A percentile compares a stretch with the other conserved stretches of the same genome.
Evolutionary conservation across 2,888 invertebrate genomes (phyloP).

Genomic region (Hemaris fuciformis): DNA sequence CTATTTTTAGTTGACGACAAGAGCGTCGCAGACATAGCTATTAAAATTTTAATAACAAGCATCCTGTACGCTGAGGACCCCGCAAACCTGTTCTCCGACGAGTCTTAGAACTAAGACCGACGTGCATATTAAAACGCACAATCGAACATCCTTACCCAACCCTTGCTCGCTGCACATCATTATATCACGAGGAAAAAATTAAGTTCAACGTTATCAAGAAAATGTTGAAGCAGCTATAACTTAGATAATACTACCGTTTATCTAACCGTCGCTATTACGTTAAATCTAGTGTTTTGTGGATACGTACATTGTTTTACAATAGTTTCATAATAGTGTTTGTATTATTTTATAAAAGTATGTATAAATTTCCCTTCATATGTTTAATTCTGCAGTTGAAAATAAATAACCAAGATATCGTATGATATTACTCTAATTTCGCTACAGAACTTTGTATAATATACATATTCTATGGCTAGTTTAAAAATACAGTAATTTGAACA

Average conservation of each 20-base stretch:
- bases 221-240: too few relatives aligned
- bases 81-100: conserved; percentile 54
- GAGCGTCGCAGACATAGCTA: conserved; percentile 34
- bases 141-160: not conserved
- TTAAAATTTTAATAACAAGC: conserved; percentile 58
- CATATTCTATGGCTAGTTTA: too few relatives aligned
- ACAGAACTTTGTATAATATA: too few relatives aligned
- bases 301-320: too few relatives aligned
- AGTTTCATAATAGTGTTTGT: too few relatives aligned
- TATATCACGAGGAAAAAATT: not conserved
- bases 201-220: not conserved
- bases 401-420: too few relatives aligned
- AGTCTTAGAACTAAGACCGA: conserved; percentile 34
- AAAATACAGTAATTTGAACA: too few relatives aligned
- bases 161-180: not conserved
- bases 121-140: not conserved
- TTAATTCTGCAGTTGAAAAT: too few relatives aligned
- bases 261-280: not conserved
- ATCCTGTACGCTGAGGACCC: conserved; percentile 43
- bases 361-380: too few relatives aligned
- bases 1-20: conserved; percentile 23
- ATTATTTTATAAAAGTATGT: too few relatives aligned
- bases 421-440: too few relatives aligned
- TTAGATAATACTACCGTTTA: not conserved
- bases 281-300: too few relatives aligned